Base-by-base conservation (phyloP, 1,140 invertebrate genomes). In the Eumaeus atala region DNA sequence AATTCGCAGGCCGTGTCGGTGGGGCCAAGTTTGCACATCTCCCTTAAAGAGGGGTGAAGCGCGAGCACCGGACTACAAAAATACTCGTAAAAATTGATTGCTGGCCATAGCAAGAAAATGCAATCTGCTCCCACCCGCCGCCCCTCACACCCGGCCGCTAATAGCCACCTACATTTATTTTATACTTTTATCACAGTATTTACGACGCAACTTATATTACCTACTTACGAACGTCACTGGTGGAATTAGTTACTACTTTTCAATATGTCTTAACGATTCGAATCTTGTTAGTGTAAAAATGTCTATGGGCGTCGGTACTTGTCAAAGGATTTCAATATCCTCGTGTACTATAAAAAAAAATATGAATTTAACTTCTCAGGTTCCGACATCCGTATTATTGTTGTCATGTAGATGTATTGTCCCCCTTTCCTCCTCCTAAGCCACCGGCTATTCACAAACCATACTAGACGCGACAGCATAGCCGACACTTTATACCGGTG, bases 61-160 rank as follows among this genome's bases (percentile, higher is more conserved):
- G 64, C 56, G 64, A 64, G 54, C 65, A 57, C 61, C 63, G 72
- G 74, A 70, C 67, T 72, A 76, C 74, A 75, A 78, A 82, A 82
- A 80, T 76, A 69, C 69, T 70, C 81, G 77, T 84, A 82, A 84
- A 84, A 84, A 84, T 82, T 84, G 81, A 84, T 84, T 84, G 81
- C 78, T 73, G 65, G 65, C 74, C 72, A 69, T 76, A 77, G 77
- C 77, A 78, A 82, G 78, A 76, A 79, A 82, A 82, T 84, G 78
- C 81, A 84, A 84, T 84, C 78, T 77, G 73, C 75, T 71, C 60
- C 59, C 58, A 51, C 58, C 54, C 58, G 16, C 48, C 58, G 14
- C 66, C 58, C 59, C 51, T 33, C 48, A 59, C 53, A 61, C 66
- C 62, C 63, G 56, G 64, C 58, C 55, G 72, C 70, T 78, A 78